A percentile compares a stretch with the other conserved stretches of the same genome.
phyloP scores from a whole-genome alignment of 2,113 vertebrate genomes.

The Albula goreensis region DNA sequence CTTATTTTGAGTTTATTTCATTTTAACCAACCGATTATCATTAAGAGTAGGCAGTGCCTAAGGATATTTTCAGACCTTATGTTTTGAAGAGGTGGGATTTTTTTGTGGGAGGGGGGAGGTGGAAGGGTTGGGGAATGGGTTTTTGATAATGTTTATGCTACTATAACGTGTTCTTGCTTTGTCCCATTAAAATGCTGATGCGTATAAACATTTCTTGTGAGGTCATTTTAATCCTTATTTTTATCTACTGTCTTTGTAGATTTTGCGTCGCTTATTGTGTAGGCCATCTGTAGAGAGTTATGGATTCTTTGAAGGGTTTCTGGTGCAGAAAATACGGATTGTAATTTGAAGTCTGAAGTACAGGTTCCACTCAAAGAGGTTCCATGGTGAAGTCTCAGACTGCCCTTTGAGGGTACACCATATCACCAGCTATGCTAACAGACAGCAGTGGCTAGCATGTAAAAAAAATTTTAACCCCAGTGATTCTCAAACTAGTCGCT shows the following conservation, averaged over 20 bases:
- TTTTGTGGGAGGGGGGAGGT: constrained; percentile 21
- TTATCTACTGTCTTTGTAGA: too few relatives aligned
- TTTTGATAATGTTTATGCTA: constrained; percentile 59
- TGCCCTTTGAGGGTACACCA: too few relatives aligned
- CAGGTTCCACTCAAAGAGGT: too few relatives aligned
- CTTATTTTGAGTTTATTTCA: constrained; percentile 59
- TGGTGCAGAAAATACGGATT: too few relatives aligned
- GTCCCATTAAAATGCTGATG: constrained; percentile 70
- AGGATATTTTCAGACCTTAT: constrained; percentile 58
- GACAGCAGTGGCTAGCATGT: too few relatives aligned
- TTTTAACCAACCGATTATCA: constrained; percentile 58
- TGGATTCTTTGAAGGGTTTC: too few relatives aligned
- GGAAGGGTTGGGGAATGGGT: background rate
- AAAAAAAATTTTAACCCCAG: too few relatives aligned
- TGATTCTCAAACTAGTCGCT: too few relatives aligned
- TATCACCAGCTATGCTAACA: background rate
- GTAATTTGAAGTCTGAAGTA: too few relatives aligned
- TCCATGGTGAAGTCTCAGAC: background rate
- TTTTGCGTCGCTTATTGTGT: too few relatives aligned
- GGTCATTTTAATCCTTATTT: constrained; percentile 24
- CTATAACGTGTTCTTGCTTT: constrained; percentile 66
- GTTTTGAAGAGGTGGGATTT: constrained; percentile 36
- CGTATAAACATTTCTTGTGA: constrained; percentile 40
- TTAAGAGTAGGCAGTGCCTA: constrained; percentile 62
- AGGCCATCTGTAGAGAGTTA: too few relatives aligned